Evolutionary conservation across 2,797 vertebrate genomes (phyloP).

Genomic region (Graptemys geographica): DNA sequence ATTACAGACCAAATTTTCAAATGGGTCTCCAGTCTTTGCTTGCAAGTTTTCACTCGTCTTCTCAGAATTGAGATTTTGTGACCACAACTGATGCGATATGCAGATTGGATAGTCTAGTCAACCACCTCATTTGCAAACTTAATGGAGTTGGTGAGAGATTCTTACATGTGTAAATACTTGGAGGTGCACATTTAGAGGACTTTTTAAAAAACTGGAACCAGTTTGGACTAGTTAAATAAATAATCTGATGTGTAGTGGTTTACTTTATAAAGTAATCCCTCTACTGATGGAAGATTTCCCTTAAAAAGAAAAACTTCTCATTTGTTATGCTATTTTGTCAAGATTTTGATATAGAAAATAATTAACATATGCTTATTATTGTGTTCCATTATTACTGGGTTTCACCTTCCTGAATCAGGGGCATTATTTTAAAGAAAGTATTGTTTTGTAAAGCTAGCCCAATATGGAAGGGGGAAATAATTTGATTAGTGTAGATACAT

Average conservation of each 20-base stretch:
- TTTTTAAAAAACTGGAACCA: neutral
- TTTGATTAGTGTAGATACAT: conserved; percentile 54
- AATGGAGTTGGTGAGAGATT: neutral
- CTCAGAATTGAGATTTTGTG: neutral
- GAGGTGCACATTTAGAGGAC: neutral
- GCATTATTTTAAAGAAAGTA: conserved; percentile 45
- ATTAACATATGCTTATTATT: neutral
- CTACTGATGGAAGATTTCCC: neutral
- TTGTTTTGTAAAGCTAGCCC: neutral
- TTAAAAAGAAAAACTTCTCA: neutral
- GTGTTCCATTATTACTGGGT: neutral
- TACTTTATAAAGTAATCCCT: neutral
- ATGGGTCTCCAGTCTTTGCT: neutral
- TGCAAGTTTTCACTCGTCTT: neutral
- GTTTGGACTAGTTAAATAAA: neutral
- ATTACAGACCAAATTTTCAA: neutral
- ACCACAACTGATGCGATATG: neutral
- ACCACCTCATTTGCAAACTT: neutral
- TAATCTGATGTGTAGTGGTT: neutral
- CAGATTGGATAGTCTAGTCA: neutral
- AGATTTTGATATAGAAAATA: neutral
- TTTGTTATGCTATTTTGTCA: neutral
- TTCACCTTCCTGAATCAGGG: neutral
- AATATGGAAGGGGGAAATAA: conserved; percentile 1
- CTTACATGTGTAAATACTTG: neutral